A percentile compares a stretch with the other conserved stretches of the same genome.
Evolutionary conservation across 92 coral and sea anemone genomes (phyloP).

Genomic region (Paramuricea clavata): DNA sequence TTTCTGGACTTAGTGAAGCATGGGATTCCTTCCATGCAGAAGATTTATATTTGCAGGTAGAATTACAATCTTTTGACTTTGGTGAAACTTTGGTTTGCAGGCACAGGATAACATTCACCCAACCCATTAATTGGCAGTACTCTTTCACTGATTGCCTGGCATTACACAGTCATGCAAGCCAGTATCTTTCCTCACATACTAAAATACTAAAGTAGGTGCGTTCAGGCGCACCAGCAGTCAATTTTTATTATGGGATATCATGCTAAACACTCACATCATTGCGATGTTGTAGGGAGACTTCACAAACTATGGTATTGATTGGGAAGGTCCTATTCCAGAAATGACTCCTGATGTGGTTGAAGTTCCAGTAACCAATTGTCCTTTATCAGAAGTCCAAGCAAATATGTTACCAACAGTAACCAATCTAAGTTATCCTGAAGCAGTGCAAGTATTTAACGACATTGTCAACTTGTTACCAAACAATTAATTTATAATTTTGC

Average conservation of each 20-base stretch:
- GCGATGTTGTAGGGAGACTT: not conserved
- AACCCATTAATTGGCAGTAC: not conserved
- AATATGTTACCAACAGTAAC: constrained; percentile 46
- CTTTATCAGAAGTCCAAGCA: constrained; percentile 57
- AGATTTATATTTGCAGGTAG: constrained; percentile 61
- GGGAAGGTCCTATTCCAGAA: constrained; percentile 71
- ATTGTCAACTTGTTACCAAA: constrained; percentile 38
- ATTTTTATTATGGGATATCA: not conserved
- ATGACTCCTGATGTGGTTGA: constrained; percentile 48
- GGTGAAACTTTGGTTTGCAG: too few species aligned
- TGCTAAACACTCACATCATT: not conserved
- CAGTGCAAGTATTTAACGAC: constrained; percentile 40
- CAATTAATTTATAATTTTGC: not conserved
- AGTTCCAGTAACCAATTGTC: constrained; percentile 64
- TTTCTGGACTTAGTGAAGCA: constrained; percentile 42
- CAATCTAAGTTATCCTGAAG: constrained; percentile 53
- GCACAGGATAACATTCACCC: constrained; percentile 25
- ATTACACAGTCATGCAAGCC: too few species aligned
- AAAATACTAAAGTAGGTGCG: not conserved
- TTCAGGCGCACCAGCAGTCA: not conserved
- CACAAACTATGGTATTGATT: constrained; percentile 32
- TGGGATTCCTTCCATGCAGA: constrained; percentile 45
- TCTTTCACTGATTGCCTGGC: not conserved
- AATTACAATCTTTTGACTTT: constrained; percentile 25
- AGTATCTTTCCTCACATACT: not conserved